Base-by-base conservation (phyloP, 1,140 invertebrate genomes). In the Camponotus pennsylvanicus region DNA sequence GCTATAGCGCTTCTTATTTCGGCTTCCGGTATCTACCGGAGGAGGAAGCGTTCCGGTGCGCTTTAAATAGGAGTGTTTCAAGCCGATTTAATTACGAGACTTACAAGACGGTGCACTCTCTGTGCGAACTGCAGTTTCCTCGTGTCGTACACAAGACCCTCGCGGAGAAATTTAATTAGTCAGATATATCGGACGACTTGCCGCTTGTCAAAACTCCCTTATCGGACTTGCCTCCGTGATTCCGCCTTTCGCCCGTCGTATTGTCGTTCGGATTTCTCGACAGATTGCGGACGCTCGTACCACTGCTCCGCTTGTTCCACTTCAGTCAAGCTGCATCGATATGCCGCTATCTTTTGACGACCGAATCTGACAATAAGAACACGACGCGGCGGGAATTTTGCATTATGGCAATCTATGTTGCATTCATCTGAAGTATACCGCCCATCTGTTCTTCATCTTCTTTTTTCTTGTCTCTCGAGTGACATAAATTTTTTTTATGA, bases 281-380 rank as follows among this genome's bases (percentile, higher is more conserved):
- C 70, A 89, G 87, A 89, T 89, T 86, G 64, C 84, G 64, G 42
- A 70, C 73, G 59, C 34, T 37, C 57, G 55, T n/a, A 32, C 71
- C 61, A 64, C 55, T 32, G 27, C 71, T 32, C 13, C 49, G 27
- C 83, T 73, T 61, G 42, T 86, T 77, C 18, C 42, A 59, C 49
- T 80, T 37, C n/a, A n/a, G 18, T 49, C 49, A 34, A 73, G 40
- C 34, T 52, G 45, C 59, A 82, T 82, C 52, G 52, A 75, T 83
- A 61, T 34, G 11, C 27, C 32, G 55, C 27, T 82, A 73, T 73
- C 79, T 75, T 52, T 52, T 49, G 40, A 45, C 69, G 52, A 2
- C 63, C 45, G 45, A 52, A 52, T 52, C 13, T 49, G 5, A 52
- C 4, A 52, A 52, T 18, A 15, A 18, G 15, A 18, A 52, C 49